Conservation (phyloP, 2,113 vertebrate genomes). For the Siphamia tubifer region DNA sequence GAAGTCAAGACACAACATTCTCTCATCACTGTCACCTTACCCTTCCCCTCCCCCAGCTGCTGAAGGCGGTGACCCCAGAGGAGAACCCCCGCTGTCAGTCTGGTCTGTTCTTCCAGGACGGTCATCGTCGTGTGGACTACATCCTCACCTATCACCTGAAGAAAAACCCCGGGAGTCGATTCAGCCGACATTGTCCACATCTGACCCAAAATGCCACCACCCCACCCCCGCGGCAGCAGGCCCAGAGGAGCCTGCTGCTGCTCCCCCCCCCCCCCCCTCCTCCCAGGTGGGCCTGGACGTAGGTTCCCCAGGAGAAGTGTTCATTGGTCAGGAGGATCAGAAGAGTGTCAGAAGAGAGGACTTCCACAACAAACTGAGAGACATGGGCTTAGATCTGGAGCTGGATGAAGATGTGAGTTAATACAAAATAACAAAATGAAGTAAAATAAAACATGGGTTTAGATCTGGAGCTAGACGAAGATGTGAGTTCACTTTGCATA, state of each 20-base stretch:
- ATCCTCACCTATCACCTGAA: constrained; percentile 92
- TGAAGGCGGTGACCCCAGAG: constrained; percentile 88
- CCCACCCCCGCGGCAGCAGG: constrained; percentile 41
- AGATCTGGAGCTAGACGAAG: neutral
- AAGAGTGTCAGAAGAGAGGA: constrained; percentile 88
- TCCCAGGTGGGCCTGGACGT: constrained; percentile 19
- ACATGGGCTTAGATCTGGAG: constrained; percentile 94
- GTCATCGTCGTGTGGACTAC: constrained; percentile 92
- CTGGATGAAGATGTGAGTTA: constrained; percentile 88
- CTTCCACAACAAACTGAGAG: constrained; percentile 89
- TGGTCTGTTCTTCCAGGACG: constrained; percentile 93
- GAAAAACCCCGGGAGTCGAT: constrained; percentile 75
- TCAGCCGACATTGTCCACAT: constrained; percentile 64
- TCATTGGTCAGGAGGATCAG: no score
- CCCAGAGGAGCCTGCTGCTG: neutral
- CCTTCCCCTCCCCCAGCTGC: no score
- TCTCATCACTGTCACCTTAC: no score
- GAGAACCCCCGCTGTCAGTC: constrained; percentile 84
- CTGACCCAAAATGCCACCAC: constrained; percentile 70
- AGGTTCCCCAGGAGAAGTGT: constrained; percentile 67
- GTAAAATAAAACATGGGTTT: no score
- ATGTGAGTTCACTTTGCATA: neutral
- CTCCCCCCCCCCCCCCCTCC: no score
- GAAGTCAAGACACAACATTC: no score
- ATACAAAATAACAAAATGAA: neutral